Base-by-base conservation (phyloP, 2,888 invertebrate species). In the Ectemnius continuus region DNA sequence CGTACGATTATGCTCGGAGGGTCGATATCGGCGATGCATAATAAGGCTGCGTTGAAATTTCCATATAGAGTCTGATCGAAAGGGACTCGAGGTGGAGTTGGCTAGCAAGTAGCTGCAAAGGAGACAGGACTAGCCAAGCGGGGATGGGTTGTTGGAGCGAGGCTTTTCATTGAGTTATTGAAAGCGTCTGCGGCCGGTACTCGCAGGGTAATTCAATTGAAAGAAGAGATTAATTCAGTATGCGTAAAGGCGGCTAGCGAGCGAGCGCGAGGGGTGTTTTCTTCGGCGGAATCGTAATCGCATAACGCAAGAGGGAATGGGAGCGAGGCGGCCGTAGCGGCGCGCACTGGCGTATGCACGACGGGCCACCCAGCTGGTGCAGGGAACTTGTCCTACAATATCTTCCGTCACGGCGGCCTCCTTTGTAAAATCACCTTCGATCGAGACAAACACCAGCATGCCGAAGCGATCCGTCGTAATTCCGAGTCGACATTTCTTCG, bases 381-480 rank as follows among this genome's bases (percentile, higher is more conserved):
- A 85, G 86, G 80, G 87, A 86, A 88, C 88, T 88, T 89, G 89
- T 89, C 88, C 86, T 88, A 89, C 89, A 88, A 89, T 88, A 89
- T 89, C 88, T 89, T 89, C 89, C 88, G 88, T 88, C 89, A 88
- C 88, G 89, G 89, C 89, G 89, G 89, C 82, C 87, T 87, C 89
- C 89, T 89, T 89, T 89, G 89, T 88, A 87, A 88, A 88, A 89
- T 89, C 88, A 88, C 88, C 87, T 87, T 80, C 83, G 86, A 87
- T 88, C 87, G 85, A 70, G 79, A 83, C 84, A 82, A 84, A 85
- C 82, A 76, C 84, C 77, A 79, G 76, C 79, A 74, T 75, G 73
- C 73, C 75, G 78, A 63, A 76, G 71, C 84, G 83, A 82, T 83
- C 80, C 80, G 78, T 83, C 84, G 84, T 83, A 82, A 81, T 81